These are phyloP conservation scores for Corythornis leucogaster DNA, from an alignment of 2,797 vertebrate species.

Conservation along the genomic window DNA sequence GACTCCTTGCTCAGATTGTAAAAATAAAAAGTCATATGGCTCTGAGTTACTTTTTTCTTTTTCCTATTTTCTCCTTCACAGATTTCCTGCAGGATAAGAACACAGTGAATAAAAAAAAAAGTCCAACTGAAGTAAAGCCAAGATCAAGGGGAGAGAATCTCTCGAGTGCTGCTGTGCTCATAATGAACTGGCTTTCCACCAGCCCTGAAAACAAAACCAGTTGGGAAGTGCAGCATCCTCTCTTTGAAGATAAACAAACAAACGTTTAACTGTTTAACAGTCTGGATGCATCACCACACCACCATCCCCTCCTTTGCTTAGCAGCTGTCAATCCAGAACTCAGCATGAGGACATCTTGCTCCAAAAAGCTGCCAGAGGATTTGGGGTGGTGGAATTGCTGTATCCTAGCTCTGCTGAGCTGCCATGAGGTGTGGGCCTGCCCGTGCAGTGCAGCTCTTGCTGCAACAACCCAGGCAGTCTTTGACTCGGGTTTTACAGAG, in stretches of 20 bases:
- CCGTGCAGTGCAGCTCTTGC: accelerated
- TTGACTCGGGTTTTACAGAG: accelerated
- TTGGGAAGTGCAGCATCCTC: slow-evolving; percentile 43
- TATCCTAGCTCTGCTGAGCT: not conserved
- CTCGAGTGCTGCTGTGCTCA: not conserved
- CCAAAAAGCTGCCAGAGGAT: not conserved
- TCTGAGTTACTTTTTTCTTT: not conserved
- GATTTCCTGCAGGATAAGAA: slow-evolving; percentile 65
- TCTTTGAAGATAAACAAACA: slow-evolving; percentile 56
- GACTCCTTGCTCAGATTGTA: not conserved
- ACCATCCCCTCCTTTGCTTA: not conserved
- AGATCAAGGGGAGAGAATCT: slow-evolving; percentile 44
- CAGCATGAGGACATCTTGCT: not conserved
- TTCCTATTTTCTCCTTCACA: slow-evolving; percentile 61
- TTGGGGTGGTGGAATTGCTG: not conserved
- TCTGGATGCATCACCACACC: not conserved
- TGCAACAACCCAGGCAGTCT: not conserved
- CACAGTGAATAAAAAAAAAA: not conserved
- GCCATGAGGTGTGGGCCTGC: not conserved
- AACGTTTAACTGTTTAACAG: not conserved
- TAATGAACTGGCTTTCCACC: slow-evolving; percentile 49
- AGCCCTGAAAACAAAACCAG: slow-evolving; percentile 60
- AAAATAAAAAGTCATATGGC: slow-evolving; percentile 30
- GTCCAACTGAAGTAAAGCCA: slow-evolving; percentile 54
- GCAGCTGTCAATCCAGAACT: not conserved